Percentiles rank a stretch among this genome's conserved stretches.
These are phyloP conservation scores for Psophia crepitans DNA, from an alignment of 2,113 vertebrate species.

Conservation along the genomic window DNA sequence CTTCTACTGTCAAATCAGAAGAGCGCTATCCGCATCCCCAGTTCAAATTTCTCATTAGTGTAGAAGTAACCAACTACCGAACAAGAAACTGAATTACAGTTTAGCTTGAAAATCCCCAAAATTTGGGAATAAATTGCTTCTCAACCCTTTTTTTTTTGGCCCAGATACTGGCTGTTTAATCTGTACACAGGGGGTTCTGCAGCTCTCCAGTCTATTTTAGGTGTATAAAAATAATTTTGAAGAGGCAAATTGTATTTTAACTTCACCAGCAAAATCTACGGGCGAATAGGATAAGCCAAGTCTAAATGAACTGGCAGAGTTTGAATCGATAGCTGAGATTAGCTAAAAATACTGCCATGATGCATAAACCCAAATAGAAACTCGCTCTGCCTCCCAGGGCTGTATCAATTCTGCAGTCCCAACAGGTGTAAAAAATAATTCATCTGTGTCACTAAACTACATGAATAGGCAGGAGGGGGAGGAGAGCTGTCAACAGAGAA, in stretches of 20 bases:
- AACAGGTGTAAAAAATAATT: constrained; percentile 67
- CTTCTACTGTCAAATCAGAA: background rate
- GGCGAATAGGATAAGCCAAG: background rate
- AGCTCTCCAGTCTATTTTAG: background rate
- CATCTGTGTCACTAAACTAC: constrained; percentile 36
- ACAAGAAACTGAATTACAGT: background rate
- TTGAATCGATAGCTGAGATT: background rate
- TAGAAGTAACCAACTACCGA: background rate
- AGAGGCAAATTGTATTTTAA: background rate
- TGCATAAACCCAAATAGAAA: constrained; percentile 64
- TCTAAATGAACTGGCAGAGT: background rate
- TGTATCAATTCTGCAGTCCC: constrained; percentile 21
- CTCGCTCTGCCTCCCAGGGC: background rate
- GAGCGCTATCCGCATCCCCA: background rate
- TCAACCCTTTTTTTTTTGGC: background rate
- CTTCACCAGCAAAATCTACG: background rate
- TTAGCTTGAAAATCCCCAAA: background rate
- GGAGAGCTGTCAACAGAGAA: background rate
- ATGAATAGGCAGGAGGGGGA: background rate
- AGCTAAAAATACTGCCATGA: constrained; percentile 61
- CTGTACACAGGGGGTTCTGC: background rate
- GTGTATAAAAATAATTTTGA: background rate
- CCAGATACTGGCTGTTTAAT: background rate
- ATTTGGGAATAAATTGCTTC: background rate
- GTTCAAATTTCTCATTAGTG: background rate